Conservation (phyloP, 2,113 vertebrate species). For the Heptranchias perlo region DNA sequence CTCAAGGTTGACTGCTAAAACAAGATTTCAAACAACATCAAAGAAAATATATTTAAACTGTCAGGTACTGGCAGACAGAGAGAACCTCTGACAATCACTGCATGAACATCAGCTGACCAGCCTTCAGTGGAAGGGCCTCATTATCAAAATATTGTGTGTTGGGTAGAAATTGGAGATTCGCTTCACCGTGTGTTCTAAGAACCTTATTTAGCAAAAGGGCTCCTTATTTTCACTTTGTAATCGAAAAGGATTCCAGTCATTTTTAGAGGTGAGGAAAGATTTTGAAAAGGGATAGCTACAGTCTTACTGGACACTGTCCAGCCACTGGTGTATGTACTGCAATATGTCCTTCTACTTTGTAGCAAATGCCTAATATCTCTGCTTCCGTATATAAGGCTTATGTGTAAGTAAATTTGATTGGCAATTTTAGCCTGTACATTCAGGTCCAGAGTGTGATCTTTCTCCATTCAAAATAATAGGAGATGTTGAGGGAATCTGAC, state of each 20-base stretch:
- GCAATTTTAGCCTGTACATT: neutral
- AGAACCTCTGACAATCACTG: no score
- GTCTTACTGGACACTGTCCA: neutral
- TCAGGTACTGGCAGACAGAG: no score
- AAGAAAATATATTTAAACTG: no score
- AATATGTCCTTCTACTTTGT: neutral
- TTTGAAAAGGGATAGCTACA: neutral
- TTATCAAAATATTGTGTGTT: neutral
- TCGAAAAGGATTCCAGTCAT: neutral
- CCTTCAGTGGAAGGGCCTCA: neutral
- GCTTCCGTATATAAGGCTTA: no score
- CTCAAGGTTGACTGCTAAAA: no score
- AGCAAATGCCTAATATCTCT: neutral
- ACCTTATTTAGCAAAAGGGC: no score
- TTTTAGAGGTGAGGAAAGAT: neutral
- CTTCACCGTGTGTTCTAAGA: no score
- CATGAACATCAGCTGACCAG: neutral
- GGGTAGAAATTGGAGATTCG: no score
- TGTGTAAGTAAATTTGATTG: neutral
- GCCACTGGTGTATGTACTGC: neutral
- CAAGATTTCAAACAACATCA: no score
- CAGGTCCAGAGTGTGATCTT: neutral
- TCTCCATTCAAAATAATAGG: neutral
- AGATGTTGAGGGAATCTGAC: neutral
- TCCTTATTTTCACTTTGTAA: neutral